Evolutionary conservation across 1,140 invertebrate species (phyloP).

Genomic region (Campodea augens): DNA sequence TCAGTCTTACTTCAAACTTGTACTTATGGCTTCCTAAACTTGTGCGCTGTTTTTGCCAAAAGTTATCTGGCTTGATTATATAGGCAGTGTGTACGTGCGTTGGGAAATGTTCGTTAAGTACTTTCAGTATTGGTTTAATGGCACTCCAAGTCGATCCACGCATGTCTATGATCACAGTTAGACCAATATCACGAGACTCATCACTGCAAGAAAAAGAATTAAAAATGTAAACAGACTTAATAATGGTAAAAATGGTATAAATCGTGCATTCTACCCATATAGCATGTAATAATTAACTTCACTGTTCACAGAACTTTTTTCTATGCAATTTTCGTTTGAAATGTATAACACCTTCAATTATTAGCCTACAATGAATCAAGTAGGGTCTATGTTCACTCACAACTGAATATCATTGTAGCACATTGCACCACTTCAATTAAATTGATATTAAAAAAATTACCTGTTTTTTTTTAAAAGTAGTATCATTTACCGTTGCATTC

Average conservation of each 20-base stretch:
- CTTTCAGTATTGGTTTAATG: conserved; percentile 91
- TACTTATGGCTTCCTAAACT: conserved; percentile 93
- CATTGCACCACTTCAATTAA: no score
- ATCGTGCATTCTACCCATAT: no score
- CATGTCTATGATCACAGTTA: conserved; percentile 93
- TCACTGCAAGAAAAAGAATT: conserved; percentile 45
- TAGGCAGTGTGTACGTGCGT: conserved; percentile 70
- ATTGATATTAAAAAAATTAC: no score
- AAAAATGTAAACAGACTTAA: conserved; percentile 12
- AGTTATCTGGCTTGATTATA: conserved; percentile 96
- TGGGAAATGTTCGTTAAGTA: conserved; percentile 86
- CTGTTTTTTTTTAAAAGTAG: no score
- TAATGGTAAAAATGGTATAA: neutral
- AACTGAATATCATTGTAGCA: no score
- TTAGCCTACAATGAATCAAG: no score
- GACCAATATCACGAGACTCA: conserved; percentile 67
- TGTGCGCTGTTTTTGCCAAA: conserved; percentile 97
- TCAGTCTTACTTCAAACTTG: conserved; percentile 76
- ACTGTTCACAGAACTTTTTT: no score
- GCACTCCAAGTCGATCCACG: conserved; percentile 77
- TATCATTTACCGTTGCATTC: no score
- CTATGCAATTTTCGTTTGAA: no score
- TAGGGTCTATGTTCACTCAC: no score
- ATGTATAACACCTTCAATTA: no score
- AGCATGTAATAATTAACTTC: no score